Conservation (phyloP, 1,140 invertebrate genomes). For the Apis florea region DNA sequence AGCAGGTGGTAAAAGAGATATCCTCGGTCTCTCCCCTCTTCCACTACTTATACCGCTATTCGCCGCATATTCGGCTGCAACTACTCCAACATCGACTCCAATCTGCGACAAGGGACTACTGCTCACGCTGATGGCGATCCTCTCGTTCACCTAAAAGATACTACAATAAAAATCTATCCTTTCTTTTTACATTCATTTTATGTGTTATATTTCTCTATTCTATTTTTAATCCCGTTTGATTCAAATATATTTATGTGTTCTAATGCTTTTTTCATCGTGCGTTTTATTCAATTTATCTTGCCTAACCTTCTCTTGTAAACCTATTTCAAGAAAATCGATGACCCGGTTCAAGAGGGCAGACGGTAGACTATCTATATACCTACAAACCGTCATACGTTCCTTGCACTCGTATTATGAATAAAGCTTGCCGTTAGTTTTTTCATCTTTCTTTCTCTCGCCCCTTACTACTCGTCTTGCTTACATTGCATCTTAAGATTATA, state of each 20-base stretch:
- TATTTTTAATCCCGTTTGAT: neutral
- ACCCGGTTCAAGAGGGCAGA: conserved; percentile 61
- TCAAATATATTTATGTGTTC: neutral
- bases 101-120: conserved; percentile 78
- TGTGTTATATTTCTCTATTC: too few relatives aligned
- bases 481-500: neutral
- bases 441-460: conserved; percentile 17
- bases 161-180: conserved; percentile 24
- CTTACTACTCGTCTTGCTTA: neutral
- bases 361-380: conserved; percentile 47
- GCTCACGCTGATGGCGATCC: conserved; percentile 77
- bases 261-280: conserved; percentile 1
- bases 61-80: conserved; percentile 71
- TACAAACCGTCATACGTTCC: conserved; percentile 22
- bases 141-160: conserved; percentile 76
- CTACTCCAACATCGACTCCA: conserved; percentile 69
- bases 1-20: conserved; percentile 76
- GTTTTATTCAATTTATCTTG: conserved; percentile 57
- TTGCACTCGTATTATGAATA: conserved; percentile 27
- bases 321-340: conserved; percentile 67
- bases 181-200: neutral
- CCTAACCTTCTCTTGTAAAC: conserved; percentile 56
- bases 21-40: conserved; percentile 75
- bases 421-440: neutral
- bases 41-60: conserved; percentile 62